Percentiles rank a stretch among this genome's conserved stretches.
Conservation (phyloP, 2,113 vertebrate species). For the Damaliscus lunatus region DNA sequence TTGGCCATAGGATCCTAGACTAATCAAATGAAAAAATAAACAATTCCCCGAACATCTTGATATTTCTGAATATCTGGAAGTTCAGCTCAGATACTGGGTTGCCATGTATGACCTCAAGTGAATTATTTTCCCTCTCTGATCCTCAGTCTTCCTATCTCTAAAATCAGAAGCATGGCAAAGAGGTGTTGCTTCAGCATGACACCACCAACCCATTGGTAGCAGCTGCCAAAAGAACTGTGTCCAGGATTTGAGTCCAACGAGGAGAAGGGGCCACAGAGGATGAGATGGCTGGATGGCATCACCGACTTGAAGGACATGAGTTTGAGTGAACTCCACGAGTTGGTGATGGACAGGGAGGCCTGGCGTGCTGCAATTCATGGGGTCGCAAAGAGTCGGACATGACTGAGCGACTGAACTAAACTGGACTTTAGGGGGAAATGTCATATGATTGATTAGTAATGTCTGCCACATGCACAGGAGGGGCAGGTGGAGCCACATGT, state of each 20-base stretch:
- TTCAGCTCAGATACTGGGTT: background rate
- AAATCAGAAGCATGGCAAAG: background rate
- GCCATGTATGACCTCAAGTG: background rate
- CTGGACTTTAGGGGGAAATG: background rate
- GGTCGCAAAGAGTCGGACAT: fast-evolving
- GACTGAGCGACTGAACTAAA: too few species aligned
- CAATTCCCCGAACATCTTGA: background rate
- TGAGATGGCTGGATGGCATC: too few species aligned
- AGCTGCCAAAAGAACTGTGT: background rate
- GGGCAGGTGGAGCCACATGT: background rate
- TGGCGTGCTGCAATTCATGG: too few species aligned
- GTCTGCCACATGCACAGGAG: background rate
- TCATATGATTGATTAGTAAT: background rate
- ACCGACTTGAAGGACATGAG: too few species aligned
- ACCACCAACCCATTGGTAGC: background rate
- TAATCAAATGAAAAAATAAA: background rate
- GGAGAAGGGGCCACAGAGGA: too few species aligned
- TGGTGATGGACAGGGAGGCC: too few species aligned
- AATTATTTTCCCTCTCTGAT: background rate
- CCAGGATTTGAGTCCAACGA: background rate
- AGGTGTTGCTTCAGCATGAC: background rate
- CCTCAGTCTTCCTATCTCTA: background rate
- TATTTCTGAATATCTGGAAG: background rate
- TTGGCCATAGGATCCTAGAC: background rate
- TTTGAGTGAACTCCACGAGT: fast-evolving